Percentiles rank a stretch among this genome's conserved stretches.
These are phyloP conservation scores for Oxyteleia sp. DNA, from an alignment of 2,888 invertebrate genomes.

Conservation along the genomic window DNA sequence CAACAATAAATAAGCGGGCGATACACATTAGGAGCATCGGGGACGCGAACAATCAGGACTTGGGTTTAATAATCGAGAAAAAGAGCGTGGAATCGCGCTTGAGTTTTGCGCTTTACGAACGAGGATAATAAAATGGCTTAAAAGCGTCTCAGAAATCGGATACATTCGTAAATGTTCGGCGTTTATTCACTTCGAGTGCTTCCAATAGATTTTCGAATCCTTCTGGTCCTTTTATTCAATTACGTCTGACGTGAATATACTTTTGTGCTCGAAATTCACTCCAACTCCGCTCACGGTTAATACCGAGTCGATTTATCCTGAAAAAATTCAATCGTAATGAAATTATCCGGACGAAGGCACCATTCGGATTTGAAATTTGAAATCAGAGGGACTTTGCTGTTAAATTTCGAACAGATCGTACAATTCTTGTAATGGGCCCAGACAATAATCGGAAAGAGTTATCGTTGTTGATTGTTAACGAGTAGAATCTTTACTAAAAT, in stretches of 20 bases:
- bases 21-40: slow-evolving; percentile 32
- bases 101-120: slow-evolving; percentile 56
- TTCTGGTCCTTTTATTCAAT: slow-evolving; percentile 39
- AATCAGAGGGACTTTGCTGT: neutral
- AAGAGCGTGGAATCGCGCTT: slow-evolving; percentile 55
- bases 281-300: slow-evolving; percentile 1
- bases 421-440: slow-evolving; percentile 26
- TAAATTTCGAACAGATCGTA: slow-evolving; percentile 16
- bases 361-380: neutral
- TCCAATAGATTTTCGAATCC: slow-evolving; percentile 47
- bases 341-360: neutral
- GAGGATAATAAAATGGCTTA: slow-evolving; percentile 43
- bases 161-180: slow-evolving; percentile 5
- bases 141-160: slow-evolving; percentile 16
- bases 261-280: slow-evolving; percentile 35
- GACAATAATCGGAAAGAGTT: slow-evolving; percentile 62
- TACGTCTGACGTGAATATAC: slow-evolving; percentile 10
- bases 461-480: slow-evolving; percentile 62
- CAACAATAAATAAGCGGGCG: slow-evolving; percentile 46
- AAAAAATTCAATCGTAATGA: neutral
- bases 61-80: slow-evolving; percentile 20
- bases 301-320: slow-evolving; percentile 3
- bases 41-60: slow-evolving; percentile 44
- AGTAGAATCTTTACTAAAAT: slow-evolving; percentile 59
- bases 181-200: slow-evolving; percentile 58